phyloP scores from a whole-genome alignment of 2,888 invertebrate species.

The Drosophila nr. fundita region DNA sequence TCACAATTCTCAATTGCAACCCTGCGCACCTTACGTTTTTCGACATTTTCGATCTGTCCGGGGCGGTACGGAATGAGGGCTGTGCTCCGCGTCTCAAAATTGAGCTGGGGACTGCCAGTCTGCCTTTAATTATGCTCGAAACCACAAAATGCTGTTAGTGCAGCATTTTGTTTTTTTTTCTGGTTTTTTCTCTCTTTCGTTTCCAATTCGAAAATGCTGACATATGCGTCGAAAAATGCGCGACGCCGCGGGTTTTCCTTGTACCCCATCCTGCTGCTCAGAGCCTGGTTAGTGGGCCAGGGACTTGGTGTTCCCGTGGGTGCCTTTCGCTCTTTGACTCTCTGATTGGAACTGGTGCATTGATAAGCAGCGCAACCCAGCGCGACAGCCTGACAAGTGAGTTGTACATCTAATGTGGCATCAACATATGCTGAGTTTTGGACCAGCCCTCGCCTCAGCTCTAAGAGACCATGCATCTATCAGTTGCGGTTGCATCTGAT shows the following conservation, averaged over 20 bases:
- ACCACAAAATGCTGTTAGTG: constrained; percentile 83
- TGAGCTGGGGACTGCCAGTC: constrained; percentile 51
- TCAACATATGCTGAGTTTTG: constrained; percentile 84
- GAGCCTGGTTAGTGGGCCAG: constrained; percentile 24
- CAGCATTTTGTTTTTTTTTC: constrained; percentile 53
- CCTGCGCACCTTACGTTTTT: constrained; percentile 82
- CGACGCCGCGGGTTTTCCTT: constrained; percentile 54
- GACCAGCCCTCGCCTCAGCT: constrained; percentile 9
- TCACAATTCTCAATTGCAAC: constrained; percentile 56
- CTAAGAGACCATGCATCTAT: constrained; percentile 50
- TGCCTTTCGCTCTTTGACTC: constrained; percentile 78
- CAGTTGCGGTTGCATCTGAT: constrained; percentile 62
- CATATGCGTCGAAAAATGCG: constrained; percentile 82
- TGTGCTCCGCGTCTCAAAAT: background rate
- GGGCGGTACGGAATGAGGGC: constrained; percentile 60
- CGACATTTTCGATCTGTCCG: constrained; percentile 83
- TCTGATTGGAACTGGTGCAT: constrained; percentile 82
- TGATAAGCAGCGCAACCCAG: constrained; percentile 45
- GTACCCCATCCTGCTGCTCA: constrained; percentile 34
- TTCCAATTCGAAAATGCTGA: constrained; percentile 82
- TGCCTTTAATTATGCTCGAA: constrained; percentile 82
- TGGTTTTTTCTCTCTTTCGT: constrained; percentile 30
- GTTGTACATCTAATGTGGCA: constrained; percentile 85
- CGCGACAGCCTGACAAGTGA: constrained; percentile 81
- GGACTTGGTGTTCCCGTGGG: constrained; percentile 65